Conservation (phyloP, 2,797 vertebrate genomes). For the Falco biarmicus region DNA sequence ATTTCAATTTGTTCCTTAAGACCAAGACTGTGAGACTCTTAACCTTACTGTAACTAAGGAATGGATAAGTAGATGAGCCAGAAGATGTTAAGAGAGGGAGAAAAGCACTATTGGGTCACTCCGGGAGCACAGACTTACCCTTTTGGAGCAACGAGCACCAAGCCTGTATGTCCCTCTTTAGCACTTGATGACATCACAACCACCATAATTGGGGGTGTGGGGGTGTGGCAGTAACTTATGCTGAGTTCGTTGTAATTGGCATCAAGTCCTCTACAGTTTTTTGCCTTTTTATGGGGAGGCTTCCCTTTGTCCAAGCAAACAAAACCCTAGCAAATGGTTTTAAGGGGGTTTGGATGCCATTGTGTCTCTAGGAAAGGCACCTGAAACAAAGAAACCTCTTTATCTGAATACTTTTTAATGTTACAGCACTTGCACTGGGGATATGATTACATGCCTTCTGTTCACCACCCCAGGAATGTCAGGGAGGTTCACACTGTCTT, state of each 20-base stretch:
- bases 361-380: not conserved
- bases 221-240: not conserved
- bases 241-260: not conserved
- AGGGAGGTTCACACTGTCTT: not conserved
- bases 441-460: not conserved
- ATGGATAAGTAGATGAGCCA: not conserved
- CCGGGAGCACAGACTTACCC: not conserved
- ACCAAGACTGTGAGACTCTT: not conserved
- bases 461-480: not conserved
- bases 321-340: rapidly evolving
- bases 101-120: not conserved
- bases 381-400: not conserved
- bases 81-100: not conserved
- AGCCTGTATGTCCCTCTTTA: not conserved
- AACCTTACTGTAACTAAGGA: not conserved
- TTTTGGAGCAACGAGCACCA: rapidly evolving
- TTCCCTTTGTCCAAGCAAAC: not conserved
- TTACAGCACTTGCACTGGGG: not conserved
- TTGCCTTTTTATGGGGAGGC: not conserved
- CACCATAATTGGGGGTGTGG: not conserved
- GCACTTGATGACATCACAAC: not conserved
- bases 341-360: not conserved
- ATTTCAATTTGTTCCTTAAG: not conserved
- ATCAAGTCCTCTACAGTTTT: not conserved
- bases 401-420: not conserved